Percentiles rank a stretch among this genome's conserved stretches.
These are phyloP conservation scores for Thrips palmi DNA, from an alignment of 1,140 invertebrate genomes.

Conservation along the genomic window DNA sequence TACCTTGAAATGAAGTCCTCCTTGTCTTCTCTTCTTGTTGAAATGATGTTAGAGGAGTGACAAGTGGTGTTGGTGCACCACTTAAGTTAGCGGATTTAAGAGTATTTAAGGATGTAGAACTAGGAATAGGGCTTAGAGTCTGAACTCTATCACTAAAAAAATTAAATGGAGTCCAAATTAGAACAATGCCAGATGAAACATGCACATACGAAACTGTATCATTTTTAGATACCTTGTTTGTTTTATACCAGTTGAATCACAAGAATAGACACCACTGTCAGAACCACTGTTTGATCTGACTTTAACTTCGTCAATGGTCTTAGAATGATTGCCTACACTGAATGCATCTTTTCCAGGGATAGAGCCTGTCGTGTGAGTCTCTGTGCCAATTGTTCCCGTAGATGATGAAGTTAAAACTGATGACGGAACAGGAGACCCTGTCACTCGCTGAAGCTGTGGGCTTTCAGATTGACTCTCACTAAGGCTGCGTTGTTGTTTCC, in stretches of 20 bases:
- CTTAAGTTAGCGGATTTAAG: slow-evolving; percentile 31
- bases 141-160: slow-evolving; percentile 18
- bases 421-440: no score
- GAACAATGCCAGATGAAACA: slow-evolving; percentile 3
- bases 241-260: slow-evolving; percentile 32
- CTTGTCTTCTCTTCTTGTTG: background rate
- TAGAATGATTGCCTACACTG: no score
- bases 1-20: background rate
- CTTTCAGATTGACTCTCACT: no score
- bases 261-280: slow-evolving; percentile 47
- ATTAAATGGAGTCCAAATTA: background rate
- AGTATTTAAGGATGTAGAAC: slow-evolving; percentile 30
- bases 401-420: no score
- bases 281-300: slow-evolving; percentile 13
- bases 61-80: slow-evolving; percentile 19
- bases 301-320: no score
- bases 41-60: slow-evolving; percentile 13
- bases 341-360: no score
- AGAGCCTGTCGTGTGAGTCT: no score
- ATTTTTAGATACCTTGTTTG: no score
- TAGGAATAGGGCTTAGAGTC: slow-evolving; percentile 66
- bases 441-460: no score
- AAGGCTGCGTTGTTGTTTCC: no score
- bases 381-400: no score
- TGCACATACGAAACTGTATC: slow-evolving; percentile 5